Evolutionary conservation across 2,797 vertebrate genomes (phyloP).

Genomic region (Cyclura pinguis): DNA sequence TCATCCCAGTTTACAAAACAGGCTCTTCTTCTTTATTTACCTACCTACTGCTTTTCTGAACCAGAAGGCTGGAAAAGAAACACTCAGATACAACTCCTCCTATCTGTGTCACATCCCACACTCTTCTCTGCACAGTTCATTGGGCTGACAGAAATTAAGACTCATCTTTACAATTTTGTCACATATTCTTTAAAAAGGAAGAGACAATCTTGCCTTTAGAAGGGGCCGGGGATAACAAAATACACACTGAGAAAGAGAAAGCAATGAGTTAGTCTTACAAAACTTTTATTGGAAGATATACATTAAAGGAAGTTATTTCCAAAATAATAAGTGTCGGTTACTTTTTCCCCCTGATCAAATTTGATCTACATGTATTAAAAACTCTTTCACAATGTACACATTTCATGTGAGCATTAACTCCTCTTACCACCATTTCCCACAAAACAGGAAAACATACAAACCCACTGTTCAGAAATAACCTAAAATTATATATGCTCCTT

Average conservation of each 20-base stretch:
- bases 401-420: slow-evolving; percentile 59
- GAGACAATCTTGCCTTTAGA: slow-evolving; percentile 48
- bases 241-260: background rate
- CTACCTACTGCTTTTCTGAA: slow-evolving; percentile 55
- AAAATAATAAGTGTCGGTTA: slow-evolving; percentile 28
- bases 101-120: background rate
- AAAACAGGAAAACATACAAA: slow-evolving; percentile 42
- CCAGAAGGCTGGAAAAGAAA: slow-evolving; percentile 56
- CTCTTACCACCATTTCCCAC: slow-evolving; percentile 52
- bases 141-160: slow-evolving; percentile 66
- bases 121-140: slow-evolving; percentile 36
- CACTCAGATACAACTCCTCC: slow-evolving; percentile 29
- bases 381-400: slow-evolving; percentile 45
- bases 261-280: background rate
- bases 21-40: slow-evolving; percentile 42
- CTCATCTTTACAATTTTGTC: slow-evolving; percentile 3
- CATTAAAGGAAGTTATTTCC: background rate
- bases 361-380: background rate
- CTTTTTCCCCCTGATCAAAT: slow-evolving; percentile 58
- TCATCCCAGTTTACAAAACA: slow-evolving; percentile 53
- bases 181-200: slow-evolving; percentile 39
- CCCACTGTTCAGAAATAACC: slow-evolving; percentile 48
- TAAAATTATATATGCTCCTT: slow-evolving; percentile 55
- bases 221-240: slow-evolving; percentile 55
- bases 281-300: background rate